Percentiles rank a stretch among this genome's conserved stretches.
phyloP scores from a whole-genome alignment of 2,113 vertebrate species.

The Lampris megalopsis region DNA sequence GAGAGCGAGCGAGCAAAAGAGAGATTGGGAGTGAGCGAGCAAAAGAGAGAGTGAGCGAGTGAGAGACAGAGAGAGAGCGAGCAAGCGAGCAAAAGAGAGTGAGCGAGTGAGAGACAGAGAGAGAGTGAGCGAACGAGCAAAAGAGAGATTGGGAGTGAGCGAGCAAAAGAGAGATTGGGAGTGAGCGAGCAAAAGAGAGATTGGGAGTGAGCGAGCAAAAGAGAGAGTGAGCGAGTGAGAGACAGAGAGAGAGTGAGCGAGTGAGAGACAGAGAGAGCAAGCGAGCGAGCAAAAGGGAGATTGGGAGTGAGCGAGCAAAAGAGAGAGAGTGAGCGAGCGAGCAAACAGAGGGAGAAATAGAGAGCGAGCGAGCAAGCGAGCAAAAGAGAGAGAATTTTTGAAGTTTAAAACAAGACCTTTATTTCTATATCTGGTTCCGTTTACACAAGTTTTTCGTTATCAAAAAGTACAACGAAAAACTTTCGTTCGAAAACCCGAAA shows the following conservation, averaged over 20 bases:
- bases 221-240: not conserved
- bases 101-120: slow-evolving; percentile 33
- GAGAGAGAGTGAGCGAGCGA: slow-evolving; percentile 1
- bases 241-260: not conserved
- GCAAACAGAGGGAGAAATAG: not conserved
- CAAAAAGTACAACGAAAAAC: too few species aligned
- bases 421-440: too few species aligned
- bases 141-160: not conserved
- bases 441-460: too few species aligned
- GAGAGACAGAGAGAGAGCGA: slow-evolving; percentile 15
- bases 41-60: slow-evolving; percentile 21
- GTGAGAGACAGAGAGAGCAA: not conserved
- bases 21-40: too few species aligned
- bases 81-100: not conserved
- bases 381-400: not conserved
- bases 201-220: too few species aligned
- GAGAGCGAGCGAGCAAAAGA: not conserved
- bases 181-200: not conserved
- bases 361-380: not conserved
- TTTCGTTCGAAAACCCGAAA: too few species aligned
- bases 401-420: not conserved
- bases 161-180: not conserved
- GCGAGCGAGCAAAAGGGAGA: slow-evolving; percentile 12
- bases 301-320: not conserved
- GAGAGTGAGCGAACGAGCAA: not conserved